Base-by-base conservation (phyloP, 2,113 vertebrate species). In the Brachionichthys hirsutus region DNA sequence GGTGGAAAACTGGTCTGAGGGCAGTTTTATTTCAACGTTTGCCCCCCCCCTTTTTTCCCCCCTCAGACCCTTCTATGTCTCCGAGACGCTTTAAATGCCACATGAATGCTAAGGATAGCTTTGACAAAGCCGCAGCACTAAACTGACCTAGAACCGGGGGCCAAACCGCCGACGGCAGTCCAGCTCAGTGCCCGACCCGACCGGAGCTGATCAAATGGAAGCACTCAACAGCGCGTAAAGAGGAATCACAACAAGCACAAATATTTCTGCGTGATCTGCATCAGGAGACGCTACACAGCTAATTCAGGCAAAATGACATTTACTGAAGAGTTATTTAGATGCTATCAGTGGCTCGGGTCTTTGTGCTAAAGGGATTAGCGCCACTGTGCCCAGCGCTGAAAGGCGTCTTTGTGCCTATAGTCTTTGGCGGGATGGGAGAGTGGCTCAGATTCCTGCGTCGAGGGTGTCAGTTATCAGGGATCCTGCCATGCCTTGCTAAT, bases 391-490 rank as follows among this genome's bases (percentile, higher is more conserved):
- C 67, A 30, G 50, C 2, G 44, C 69, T 87, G 83, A 90, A 91
- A 85, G 84, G 70, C 69, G 67, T 79, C 85, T 86, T 88, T 86
- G 85, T 91, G 81, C 82, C 74, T 67, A 65, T 64, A 70, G 77
- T 82, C 82, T 87, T 86, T 81, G 77, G 85, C 54, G 54, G 81
- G 78, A 88, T 68, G 68, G 78, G 78, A 79, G 81, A 83, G 82
- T 50, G 65, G 83, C 82, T 87, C 78, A 50, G 75, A 86, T 86
- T 84, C 81, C 82, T 85, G 85, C 63, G 65, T 76, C 72, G 73
- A 83, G 77, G 85, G 91, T 91, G 90, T 91, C 89, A 90, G 88
- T 87, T 91, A 90, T 91, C 87, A 73, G 77, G 80, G 87, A 80
- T 78, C 87, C 86, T 67, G 79, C 86, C 78, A 85, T 85, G 86